A percentile compares a stretch with the other conserved stretches of the same genome.
Evolutionary conservation across 1,140 invertebrate genomes (phyloP).

Genomic region (Pseudachorutes palmiensis): DNA sequence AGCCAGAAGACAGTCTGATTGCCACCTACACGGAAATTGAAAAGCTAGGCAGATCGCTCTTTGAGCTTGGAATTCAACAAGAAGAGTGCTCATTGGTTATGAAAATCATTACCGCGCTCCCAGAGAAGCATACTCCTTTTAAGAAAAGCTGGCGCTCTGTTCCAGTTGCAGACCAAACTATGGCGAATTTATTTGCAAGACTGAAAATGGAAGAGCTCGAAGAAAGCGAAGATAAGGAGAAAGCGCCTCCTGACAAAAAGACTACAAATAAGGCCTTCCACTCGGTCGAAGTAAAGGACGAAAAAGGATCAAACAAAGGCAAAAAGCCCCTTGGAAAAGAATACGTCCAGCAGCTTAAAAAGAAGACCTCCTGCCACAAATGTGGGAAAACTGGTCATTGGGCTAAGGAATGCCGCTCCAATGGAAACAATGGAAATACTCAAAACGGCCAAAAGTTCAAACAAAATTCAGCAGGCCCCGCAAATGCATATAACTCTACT

Average conservation of each 20-base stretch:
- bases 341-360: no score
- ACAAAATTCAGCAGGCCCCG: no score
- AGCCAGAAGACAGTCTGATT: not conserved
- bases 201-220: not conserved
- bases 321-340: no score
- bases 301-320: not conserved
- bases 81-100: not conserved
- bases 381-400: not conserved
- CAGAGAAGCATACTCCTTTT: not conserved
- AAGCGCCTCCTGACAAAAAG: not conserved
- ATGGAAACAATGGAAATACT: no score
- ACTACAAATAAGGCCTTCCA: not conserved
- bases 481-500: no score
- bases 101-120: not conserved
- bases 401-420: no score
- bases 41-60: not conserved
- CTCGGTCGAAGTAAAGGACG: not conserved
- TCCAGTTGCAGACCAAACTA: not conserved
- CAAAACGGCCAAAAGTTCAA: no score
- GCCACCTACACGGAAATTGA: not conserved
- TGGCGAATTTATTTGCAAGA: not conserved
- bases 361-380: not conserved
- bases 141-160: slow-evolving; percentile 10
- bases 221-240: not conserved
- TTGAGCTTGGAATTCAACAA: not conserved